phyloP scores from a whole-genome alignment of 2,113 vertebrate species.

The Copsychus sechellarum region DNA sequence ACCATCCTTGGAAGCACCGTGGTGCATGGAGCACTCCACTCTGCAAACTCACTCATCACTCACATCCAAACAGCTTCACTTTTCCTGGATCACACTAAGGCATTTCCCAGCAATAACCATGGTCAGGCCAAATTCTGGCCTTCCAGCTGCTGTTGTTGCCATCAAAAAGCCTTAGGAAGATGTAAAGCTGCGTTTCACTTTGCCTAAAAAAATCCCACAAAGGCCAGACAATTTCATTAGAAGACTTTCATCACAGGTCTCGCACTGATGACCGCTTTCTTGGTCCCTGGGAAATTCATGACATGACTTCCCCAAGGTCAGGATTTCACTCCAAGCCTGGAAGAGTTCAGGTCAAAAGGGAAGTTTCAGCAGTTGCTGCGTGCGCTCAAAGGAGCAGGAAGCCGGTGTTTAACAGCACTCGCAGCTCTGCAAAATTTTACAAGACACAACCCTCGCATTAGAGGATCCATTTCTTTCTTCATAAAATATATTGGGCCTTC shows the following conservation, averaged over 20 bases:
- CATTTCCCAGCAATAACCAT: neutral
- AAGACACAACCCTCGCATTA: conserved; percentile 43
- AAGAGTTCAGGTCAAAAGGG: neutral
- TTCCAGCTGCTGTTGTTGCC: neutral
- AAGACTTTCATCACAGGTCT: neutral
- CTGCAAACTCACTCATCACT: neutral
- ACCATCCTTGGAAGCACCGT: rapidly evolving
- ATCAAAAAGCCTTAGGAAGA: neutral
- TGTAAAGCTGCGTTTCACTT: neutral
- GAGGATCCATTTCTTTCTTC: conserved; percentile 56
- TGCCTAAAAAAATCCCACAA: neutral
- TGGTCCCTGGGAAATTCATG: neutral
- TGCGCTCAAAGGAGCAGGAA: neutral
- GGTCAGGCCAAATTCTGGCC: neutral
- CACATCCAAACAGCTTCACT: neutral
- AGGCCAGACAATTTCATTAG: neutral
- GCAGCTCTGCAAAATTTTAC: conserved; percentile 55
- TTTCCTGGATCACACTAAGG: neutral
- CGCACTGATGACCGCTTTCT: neutral
- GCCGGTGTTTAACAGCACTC: neutral
- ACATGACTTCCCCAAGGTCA: neutral
- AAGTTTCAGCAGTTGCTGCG: neutral
- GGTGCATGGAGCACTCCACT: rapidly evolving
- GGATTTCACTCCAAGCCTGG: neutral
- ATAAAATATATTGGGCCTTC: conserved; percentile 53